A percentile compares a stretch with the other conserved stretches of the same genome.
Evolutionary conservation across 1,140 invertebrate species (phyloP).

Genomic region (Leptestheria dahalacensis): DNA sequence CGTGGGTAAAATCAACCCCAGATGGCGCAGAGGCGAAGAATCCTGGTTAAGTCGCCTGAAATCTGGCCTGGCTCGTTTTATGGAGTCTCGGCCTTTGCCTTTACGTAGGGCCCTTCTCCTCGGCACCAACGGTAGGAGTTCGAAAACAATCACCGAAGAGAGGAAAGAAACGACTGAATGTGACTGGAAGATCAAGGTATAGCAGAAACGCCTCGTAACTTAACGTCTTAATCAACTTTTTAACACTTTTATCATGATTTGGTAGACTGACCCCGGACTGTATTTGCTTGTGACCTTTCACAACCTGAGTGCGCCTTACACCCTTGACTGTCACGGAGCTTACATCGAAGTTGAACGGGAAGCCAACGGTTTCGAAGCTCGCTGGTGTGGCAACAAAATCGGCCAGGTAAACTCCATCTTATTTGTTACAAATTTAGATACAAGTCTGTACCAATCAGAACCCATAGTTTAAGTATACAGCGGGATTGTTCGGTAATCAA

Average conservation of each 20-base stretch:
- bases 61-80: neutral
- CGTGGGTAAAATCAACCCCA: neutral
- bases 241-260: neutral
- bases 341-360: constrained; percentile 26
- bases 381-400: constrained; percentile 25
- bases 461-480: neutral
- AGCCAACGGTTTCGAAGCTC: constrained; percentile 24
- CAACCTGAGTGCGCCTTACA: constrained; percentile 24
- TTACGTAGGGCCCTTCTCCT: constrained; percentile 8
- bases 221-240: neutral
- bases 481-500: neutral
- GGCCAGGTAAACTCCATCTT: constrained; percentile 17
- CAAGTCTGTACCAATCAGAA: too few relatives aligned
- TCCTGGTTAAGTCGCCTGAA: neutral
- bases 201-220: neutral
- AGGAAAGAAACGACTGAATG: constrained; percentile 9
- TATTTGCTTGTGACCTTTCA: constrained; percentile 25
- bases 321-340: constrained; percentile 24
- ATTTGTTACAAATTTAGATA: neutral
- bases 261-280: constrained; percentile 23
- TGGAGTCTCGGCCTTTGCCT: constrained; percentile 10
- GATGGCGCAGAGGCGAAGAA: neutral
- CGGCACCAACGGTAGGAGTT: neutral
- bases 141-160: neutral
- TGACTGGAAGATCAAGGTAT: constrained; percentile 16